Conservation (phyloP, 1,140 invertebrate genomes). For the Conus ventricosus region DNA sequence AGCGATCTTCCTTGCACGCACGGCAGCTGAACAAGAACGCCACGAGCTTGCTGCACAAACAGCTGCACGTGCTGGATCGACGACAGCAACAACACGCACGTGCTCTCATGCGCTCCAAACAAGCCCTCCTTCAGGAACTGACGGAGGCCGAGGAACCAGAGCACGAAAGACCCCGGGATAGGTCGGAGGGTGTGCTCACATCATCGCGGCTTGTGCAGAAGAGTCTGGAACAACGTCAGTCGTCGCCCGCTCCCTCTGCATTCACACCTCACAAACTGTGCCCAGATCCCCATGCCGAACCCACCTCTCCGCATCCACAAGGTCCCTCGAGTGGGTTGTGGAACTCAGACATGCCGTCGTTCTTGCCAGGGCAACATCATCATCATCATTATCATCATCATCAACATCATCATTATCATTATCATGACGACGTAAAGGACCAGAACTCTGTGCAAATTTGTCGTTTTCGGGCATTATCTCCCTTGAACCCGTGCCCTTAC, state of each 20-base stretch:
- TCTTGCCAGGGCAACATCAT: neutral
- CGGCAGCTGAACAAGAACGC: slow-evolving; percentile 36
- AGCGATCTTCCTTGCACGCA: slow-evolving; percentile 25
- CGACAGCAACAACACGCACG: neutral
- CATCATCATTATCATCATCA: too few relatives aligned
- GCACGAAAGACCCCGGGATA: neutral
- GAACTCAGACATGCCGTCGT: neutral
- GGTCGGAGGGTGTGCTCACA: too few relatives aligned
- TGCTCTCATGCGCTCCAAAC: neutral
- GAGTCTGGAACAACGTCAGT: too few relatives aligned
- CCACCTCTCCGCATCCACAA: too few relatives aligned
- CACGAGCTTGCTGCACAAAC: neutral
- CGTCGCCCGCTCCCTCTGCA: too few relatives aligned
- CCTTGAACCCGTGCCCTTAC: slow-evolving; percentile 20
- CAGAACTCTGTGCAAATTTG: neutral
- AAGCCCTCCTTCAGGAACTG: slow-evolving; percentile 24
- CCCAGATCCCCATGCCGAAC: neutral
- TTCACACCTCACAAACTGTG: neutral
- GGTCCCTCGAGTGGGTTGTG: neutral
- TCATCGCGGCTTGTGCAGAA: too few relatives aligned
- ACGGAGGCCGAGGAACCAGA: neutral
- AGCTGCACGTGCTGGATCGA: slow-evolving; percentile 25
- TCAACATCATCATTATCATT: too few relatives aligned
- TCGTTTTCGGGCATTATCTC: slow-evolving; percentile 21
- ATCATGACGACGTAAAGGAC: too few relatives aligned